Evolutionary conservation across 53 echinoderm and acorn worm genomes (phyloP).

Genomic region (Antedon mediterranea): DNA sequence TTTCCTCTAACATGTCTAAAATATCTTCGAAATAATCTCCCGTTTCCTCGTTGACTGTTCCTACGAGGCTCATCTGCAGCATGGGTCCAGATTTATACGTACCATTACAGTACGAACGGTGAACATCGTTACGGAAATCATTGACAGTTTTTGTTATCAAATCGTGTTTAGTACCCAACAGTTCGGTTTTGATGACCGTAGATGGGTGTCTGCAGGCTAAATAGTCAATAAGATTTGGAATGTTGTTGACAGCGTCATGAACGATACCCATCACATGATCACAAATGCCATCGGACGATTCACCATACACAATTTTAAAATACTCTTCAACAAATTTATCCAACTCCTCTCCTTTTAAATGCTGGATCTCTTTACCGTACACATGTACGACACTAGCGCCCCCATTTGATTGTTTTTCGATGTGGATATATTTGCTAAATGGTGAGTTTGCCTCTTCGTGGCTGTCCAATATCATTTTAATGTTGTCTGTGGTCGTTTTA

Average conservation of each 20-base stretch:
- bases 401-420: slow-evolving; percentile 78
- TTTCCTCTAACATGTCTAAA: slow-evolving; percentile 60
- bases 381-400: slow-evolving; percentile 89
- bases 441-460: slow-evolving; percentile 1
- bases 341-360: slow-evolving; percentile 58
- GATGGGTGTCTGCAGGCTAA: slow-evolving; percentile 57
- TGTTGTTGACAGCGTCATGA: slow-evolving; percentile 52
- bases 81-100: slow-evolving; percentile 76
- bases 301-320: slow-evolving; percentile 55
- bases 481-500: neutral
- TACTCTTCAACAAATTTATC: slow-evolving; percentile 56
- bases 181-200: slow-evolving; percentile 63
- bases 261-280: slow-evolving; percentile 87
- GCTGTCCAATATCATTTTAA: slow-evolving; percentile 3
- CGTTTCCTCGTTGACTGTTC: slow-evolving; percentile 93
- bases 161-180: slow-evolving; percentile 79
- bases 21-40: slow-evolving; percentile 93
- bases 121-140: slow-evolving; percentile 58
- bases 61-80: slow-evolving; percentile 90
- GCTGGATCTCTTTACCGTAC: slow-evolving; percentile 72
- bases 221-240: slow-evolving; percentile 71
- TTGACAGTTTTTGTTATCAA: slow-evolving; percentile 78
- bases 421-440: slow-evolving; percentile 72
- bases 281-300: slow-evolving; percentile 51
- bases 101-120: slow-evolving; percentile 65